phyloP scores from a whole-genome alignment of 2,797 vertebrate species.

The Falco naumanni region DNA sequence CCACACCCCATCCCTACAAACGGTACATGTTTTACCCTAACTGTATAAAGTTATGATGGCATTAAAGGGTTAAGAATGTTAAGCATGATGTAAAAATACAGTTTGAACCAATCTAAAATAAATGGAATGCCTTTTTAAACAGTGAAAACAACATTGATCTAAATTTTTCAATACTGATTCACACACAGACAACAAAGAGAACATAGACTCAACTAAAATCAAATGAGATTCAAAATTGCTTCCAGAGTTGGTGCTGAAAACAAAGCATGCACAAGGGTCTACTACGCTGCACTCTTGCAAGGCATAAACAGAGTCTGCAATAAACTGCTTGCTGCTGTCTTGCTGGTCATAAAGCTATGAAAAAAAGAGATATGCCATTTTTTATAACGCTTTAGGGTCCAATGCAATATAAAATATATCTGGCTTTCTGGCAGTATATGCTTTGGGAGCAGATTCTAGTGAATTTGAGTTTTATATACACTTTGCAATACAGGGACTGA shows the following conservation, averaged over 20 bases:
- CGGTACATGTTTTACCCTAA: not conserved
- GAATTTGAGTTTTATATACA: conserved; percentile 42
- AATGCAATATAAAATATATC: conserved; percentile 59
- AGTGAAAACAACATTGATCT: not conserved
- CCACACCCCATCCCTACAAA: not conserved
- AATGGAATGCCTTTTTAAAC: not conserved
- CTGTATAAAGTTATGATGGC: fast-evolving
- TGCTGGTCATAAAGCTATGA: conserved; percentile 59
- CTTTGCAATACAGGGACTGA: conserved; percentile 1
- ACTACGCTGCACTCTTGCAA: conserved; percentile 28
- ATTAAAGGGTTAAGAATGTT: not conserved
- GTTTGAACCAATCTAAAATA: not conserved
- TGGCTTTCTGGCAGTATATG: conserved; percentile 8
- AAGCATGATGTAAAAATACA: not conserved
- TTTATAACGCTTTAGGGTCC: conserved; percentile 77
- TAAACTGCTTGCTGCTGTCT: conserved; percentile 56
- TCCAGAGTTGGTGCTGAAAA: conserved; percentile 38
- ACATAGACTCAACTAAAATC: conserved; percentile 12
- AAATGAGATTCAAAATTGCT: conserved; percentile 47
- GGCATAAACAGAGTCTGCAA: conserved; percentile 61
- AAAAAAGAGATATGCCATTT: conserved; percentile 63
- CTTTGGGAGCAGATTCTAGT: conserved; percentile 32
- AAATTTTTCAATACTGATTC: not conserved
- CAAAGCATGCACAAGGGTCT: conserved; percentile 54
- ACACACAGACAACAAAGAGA: conserved; percentile 46